Base-by-base conservation (phyloP, 1,140 invertebrate species). In the Scaptodrosophila lebanonensis region DNA sequence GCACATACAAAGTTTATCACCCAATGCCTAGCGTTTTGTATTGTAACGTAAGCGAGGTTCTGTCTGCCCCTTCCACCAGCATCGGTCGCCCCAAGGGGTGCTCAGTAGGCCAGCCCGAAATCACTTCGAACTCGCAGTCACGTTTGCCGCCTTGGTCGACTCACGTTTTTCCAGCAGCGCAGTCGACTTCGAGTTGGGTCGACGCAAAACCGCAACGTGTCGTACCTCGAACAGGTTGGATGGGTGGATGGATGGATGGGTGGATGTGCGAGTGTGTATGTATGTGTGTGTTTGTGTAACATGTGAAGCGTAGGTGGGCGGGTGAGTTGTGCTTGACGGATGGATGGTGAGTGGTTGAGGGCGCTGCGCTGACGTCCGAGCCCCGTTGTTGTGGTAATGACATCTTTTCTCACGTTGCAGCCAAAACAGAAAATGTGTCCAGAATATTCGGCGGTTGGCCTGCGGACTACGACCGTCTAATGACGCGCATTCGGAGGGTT, bases 121-220 rank as follows among this genome's bases (percentile, higher is more conserved):
- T 65, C 47, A 40, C 56, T 65, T 82, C 73, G 54, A 79, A 73
- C 68, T 50, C 71, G 61, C 59, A 51, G 75, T 79, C 73, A 79
- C 73, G 73, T 79, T 79, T 79, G 65, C 39, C 45, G 60, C 33
- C 47, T 40, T 58, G 35, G 20, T 20, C 18, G 18, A 40, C 68
- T 79, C 73, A 79, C 73, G 73, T 79, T 79, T 79, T 77, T 63
- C 54, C 52, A 62, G 45, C 73, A 58, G 73, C 60, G 56, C 68
- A 35, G 54, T 32, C 25, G 15, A 22, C 50, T 27, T 25, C 27
- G n/a, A n/a, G n/a, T n/a, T n/a, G n/a, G n/a, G n/a, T n/a, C n/a
- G n/a, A n/a, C n/a, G n/a, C n/a, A n/a, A n/a, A n/a, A n/a, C n/a
- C n/a, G 44, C 59, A 62, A 57, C 58, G 58, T 49, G 52, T 52